A percentile compares a stretch with the other conserved stretches of the same genome.
Conservation (phyloP, 2,113 vertebrate species). For the Ctenodactylus gundi region DNA sequence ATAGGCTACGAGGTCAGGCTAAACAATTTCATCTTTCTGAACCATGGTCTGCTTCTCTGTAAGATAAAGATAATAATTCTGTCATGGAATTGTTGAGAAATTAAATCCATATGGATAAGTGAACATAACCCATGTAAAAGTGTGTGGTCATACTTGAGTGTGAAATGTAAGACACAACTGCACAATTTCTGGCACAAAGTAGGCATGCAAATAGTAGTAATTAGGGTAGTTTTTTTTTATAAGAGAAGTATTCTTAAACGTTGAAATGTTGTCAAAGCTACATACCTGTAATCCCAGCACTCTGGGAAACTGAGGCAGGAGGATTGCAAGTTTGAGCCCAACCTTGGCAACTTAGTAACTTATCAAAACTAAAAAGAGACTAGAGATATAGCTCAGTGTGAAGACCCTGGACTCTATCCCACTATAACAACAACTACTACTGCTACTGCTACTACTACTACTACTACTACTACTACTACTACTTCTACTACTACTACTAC, state of each 20-base stretch:
- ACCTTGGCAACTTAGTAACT: no score
- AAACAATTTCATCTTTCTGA: slow-evolving; percentile 16
- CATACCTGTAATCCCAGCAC: no score
- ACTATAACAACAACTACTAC: no score
- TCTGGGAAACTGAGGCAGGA: no score
- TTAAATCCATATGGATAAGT: neutral
- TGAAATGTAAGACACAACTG: neutral
- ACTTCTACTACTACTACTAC: no score
- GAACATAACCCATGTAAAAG: neutral
- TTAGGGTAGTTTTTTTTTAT: neutral
- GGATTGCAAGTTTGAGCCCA: no score
- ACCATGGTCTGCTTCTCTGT: slow-evolving; percentile 13
- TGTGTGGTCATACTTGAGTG: neutral
- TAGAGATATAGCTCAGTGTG: no score
- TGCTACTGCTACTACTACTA: no score
- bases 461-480: no score
- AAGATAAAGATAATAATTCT: neutral
- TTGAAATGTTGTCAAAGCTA: neutral
- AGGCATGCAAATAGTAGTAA: neutral
- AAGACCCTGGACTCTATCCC: no score
- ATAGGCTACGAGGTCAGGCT: neutral
- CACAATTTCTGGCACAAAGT: neutral
- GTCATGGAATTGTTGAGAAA: neutral
- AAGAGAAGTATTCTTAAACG: neutral
- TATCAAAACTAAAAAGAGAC: no score